phyloP scores from a whole-genome alignment of 1,140 invertebrate species.

The Cataglyphis hispanica region DNA sequence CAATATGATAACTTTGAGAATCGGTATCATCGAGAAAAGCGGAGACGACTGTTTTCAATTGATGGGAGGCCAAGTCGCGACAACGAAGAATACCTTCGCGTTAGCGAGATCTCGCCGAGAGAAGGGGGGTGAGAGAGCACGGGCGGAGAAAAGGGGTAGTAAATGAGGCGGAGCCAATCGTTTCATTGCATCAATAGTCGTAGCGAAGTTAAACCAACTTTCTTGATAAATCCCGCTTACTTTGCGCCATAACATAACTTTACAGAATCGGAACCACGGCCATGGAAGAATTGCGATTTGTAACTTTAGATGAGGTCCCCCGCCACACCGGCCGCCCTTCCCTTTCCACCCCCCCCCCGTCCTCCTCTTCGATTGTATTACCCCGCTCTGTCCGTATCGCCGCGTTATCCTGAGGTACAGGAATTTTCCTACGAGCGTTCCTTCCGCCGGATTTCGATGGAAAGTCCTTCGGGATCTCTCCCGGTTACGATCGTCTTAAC shows the following conservation, averaged over 20 bases:
- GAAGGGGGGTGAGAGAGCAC: conserved; percentile 55
- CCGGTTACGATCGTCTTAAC: conserved; percentile 66
- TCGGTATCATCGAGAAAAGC: conserved; percentile 27
- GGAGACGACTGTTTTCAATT: conserved; percentile 54
- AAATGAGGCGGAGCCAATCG: conserved; percentile 86
- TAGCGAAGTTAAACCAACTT: conserved; percentile 86
- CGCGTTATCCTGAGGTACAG: conserved; percentile 64
- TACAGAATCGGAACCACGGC: conserved; percentile 86
- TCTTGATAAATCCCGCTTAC: conserved; percentile 87
- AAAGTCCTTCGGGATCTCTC: conserved; percentile 64
- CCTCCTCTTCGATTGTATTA: conserved; percentile 80
- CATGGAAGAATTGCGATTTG: conserved; percentile 87
- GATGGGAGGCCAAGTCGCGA: conserved; percentile 66
- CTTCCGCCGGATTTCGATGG: conserved; percentile 73
- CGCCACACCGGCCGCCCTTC: conserved; percentile 70
- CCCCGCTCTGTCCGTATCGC: conserved; percentile 71
- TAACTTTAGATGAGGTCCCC: conserved; percentile 86
- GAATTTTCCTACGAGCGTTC: conserved; percentile 75
- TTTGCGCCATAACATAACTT: conserved; percentile 87
- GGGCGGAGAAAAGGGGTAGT: conserved; percentile 68
- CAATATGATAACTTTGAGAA: conserved; percentile 18
- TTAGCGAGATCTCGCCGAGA: conserved; percentile 50
- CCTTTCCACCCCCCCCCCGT: conserved; percentile 49
- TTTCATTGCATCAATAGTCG: conserved; percentile 87
- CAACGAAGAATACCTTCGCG: conserved; percentile 71